Percentiles rank a stretch among this genome's conserved stretches.
Evolutionary conservation across 35 echinoderm and acorn worm species (phyloP).

Genomic region (Apostichopus californicus): DNA sequence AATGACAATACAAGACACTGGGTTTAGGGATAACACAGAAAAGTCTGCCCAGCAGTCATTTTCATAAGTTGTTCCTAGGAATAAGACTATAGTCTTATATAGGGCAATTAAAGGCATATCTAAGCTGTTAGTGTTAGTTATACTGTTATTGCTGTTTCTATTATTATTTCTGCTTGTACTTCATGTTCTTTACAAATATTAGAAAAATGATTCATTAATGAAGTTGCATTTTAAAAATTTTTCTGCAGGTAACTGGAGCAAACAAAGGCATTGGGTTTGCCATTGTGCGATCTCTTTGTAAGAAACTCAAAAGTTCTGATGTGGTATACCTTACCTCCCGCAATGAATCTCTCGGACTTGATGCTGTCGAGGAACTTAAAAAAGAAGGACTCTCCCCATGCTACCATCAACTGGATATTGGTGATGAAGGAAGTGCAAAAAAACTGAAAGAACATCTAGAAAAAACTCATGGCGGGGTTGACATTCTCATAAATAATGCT

Average conservation of each 20-base stretch:
- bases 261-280: slow-evolving; percentile 90
- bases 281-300: slow-evolving; percentile 71
- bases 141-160: no score
- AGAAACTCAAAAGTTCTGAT: slow-evolving; percentile 53
- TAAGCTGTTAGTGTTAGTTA: no score
- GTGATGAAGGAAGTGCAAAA: slow-evolving; percentile 40
- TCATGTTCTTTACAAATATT: no score
- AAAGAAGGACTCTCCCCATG: slow-evolving; percentile 59
- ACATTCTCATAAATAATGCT: slow-evolving; percentile 81
- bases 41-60: no score
- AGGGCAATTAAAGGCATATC: no score
- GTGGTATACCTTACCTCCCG: slow-evolving; percentile 76
- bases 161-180: no score
- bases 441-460: slow-evolving; percentile 42
- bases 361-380: slow-evolving; percentile 63
- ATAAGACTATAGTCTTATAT: no score
- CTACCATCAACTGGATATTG: slow-evolving; percentile 74
- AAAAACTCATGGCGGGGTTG: slow-evolving; percentile 66
- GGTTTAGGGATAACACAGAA: no score
- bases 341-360: slow-evolving; percentile 60
- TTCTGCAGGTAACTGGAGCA: slow-evolving; percentile 69
- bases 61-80: no score
- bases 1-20: no score
- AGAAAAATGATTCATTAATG: no score
- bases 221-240: neutral